Evolutionary conservation across 2,888 invertebrate species (phyloP).

Genomic region (Brenthis hecate): DNA sequence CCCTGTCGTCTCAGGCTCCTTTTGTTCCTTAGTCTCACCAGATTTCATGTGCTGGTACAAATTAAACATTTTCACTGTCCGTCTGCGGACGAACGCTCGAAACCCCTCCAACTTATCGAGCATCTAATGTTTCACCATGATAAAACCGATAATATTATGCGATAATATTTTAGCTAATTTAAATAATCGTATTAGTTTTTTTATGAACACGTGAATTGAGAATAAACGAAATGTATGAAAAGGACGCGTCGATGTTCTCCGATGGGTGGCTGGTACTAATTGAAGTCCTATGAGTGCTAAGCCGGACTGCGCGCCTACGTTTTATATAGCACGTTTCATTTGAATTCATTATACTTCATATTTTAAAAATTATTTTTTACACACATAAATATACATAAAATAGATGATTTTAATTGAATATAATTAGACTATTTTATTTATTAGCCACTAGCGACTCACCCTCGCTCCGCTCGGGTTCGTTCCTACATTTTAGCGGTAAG

Average conservation of each 20-base stretch:
- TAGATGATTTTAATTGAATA: too few relatives aligned
- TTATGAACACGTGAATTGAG: conserved; percentile 5
- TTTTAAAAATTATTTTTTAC: not conserved
- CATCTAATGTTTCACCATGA: conserved; percentile 22
- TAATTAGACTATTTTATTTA: too few relatives aligned
- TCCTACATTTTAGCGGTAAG: too few relatives aligned
- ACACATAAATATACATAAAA: too few relatives aligned
- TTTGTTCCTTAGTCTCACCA: conserved; percentile 78
- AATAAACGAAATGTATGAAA: conserved; percentile 29
- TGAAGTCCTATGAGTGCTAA: conserved; percentile 65
- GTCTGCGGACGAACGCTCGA: conserved; percentile 14
- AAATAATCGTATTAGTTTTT: conserved; percentile 29
- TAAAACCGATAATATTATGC: not conserved
- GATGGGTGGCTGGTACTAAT: conserved; percentile 66
- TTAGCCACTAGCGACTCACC: too few relatives aligned
- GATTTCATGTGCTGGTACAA: conserved; percentile 87
- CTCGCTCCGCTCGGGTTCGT: too few relatives aligned
- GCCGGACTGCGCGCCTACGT: conserved; percentile 26
- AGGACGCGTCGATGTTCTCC: conserved; percentile 49
- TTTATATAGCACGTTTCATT: conserved; percentile 13
- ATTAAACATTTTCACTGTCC: conserved; percentile 85
- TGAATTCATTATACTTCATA: conserved; percentile 1
- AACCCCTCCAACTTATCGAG: conserved; percentile 22
- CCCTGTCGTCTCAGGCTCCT: conserved; percentile 86
- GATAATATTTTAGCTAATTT: conserved; percentile 18